Base-by-base conservation (phyloP, 2,113 vertebrate species). In the Motacilla alba region DNA sequence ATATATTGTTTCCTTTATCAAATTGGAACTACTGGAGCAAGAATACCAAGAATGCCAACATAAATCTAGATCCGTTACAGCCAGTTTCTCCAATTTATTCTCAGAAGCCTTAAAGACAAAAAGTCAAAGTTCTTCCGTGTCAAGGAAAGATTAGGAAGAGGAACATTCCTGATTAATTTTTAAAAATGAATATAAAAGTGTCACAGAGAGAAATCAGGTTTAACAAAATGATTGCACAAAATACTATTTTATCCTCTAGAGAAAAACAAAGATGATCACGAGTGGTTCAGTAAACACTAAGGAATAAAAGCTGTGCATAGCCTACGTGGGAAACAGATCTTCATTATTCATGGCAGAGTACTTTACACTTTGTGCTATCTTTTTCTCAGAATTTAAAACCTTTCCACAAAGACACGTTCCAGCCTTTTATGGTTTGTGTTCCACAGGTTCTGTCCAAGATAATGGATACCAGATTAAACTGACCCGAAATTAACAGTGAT, bases 1-100 rank as follows among this genome's bases (percentile, higher is more conserved):
- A 93, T 81, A 97, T 94, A 96, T 94, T 92, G 92, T 95, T 96
- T 96, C 92, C 96, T 95, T 97, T 94, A 97, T 95, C 95, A 94
- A 95, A 95, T 87, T 87, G 94, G 87, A 97, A 96, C 95, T 95
- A 95, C 92, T 95, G 93, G 86, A 96, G 93, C 93, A 97, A 94
- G 90, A 96, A 95, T 86, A 96, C 88, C 64, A 94, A 96, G 89
- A 95, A 95, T 87, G 73, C 82, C 82, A 87, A 94, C 92, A 96
- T 94, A 97, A 96, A 96, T 96, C 93, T 96, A 88, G 82, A 94
- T 96, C 92, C 73, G 87, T 94, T 94, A 95, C 94, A 95, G 93
- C 72, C 90, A 89, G 78, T 85, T 96, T 96, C 91, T 94, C 86
- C 95, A 82, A 83, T 92, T 89, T 93, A 74, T 94, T 90, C 83